phyloP scores from a whole-genome alignment of 2,797 vertebrate species.

The Cygnus olor region DNA sequence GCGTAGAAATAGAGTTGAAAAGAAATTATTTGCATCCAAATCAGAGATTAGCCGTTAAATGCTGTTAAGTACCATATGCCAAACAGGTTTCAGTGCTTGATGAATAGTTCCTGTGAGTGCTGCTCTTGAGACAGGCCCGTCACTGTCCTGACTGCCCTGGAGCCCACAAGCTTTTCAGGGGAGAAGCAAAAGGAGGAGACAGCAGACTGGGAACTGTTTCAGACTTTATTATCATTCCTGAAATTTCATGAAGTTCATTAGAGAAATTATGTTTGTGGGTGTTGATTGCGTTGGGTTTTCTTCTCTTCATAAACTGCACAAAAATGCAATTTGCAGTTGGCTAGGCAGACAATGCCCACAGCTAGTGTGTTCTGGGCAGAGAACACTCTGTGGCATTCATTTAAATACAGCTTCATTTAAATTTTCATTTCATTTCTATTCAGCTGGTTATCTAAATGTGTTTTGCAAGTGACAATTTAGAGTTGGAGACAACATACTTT shows the following conservation, averaged over 20 bases:
- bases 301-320: neutral
- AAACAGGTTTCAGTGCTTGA: neutral
- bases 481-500: neutral
- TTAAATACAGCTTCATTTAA: neutral
- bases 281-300: neutral
- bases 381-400: neutral
- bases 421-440: neutral
- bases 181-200: neutral
- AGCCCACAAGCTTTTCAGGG: neutral
- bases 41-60: neutral
- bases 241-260: neutral
- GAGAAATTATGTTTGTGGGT: neutral
- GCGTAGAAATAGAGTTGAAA: neutral
- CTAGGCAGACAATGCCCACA: neutral
- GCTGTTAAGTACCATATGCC: neutral
- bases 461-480: slow-evolving; percentile 18
- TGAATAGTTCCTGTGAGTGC: neutral
- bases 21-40: neutral
- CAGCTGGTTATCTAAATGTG: neutral
- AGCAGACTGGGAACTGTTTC: neutral
- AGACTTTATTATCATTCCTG: neutral
- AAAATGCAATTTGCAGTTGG: neutral
- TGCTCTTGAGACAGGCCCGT: neutral
- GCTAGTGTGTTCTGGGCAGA: neutral
- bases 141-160: neutral